Evolutionary conservation across 2,888 invertebrate species (phyloP).

Genomic region (Drosophila niveifrons): DNA sequence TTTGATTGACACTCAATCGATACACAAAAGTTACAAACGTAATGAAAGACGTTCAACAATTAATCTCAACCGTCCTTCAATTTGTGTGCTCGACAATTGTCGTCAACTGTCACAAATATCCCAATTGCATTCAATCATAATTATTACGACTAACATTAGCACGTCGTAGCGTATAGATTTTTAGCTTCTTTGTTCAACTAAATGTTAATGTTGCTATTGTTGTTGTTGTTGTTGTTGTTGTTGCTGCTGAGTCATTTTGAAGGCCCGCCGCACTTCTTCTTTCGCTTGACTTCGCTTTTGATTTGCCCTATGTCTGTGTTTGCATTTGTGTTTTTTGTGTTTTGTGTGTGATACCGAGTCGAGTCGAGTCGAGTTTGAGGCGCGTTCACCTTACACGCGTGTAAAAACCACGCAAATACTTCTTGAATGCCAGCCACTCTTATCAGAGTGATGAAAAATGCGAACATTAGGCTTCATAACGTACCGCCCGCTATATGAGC

Average conservation of each 20-base stretch:
- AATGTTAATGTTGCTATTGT: conserved; percentile 4
- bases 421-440: conserved; percentile 48
- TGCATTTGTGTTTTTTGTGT: not conserved
- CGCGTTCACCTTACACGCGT: conserved; percentile 36
- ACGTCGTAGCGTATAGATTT: conserved; percentile 30
- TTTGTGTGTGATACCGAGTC: conserved; percentile 8
- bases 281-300: not conserved
- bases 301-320: no score
- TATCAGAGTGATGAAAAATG: conserved; percentile 66
- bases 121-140: conserved; percentile 42
- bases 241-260: conserved; percentile 32
- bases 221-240: conserved; percentile 21
- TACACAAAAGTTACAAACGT: not conserved
- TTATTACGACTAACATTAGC: conserved; percentile 38
- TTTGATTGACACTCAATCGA: conserved; percentile 9
- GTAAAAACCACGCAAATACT: conserved; percentile 59
- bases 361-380: conserved; percentile 14
- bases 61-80: conserved; percentile 53
- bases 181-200: conserved; percentile 25
- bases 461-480: conserved; percentile 48
- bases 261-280: conserved; percentile 35
- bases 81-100: conserved; percentile 30
- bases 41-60: conserved; percentile 10
- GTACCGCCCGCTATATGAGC: conserved; percentile 22
- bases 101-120: conserved; percentile 27